These are phyloP conservation scores for Acomys russatus DNA, from an alignment of 2,797 vertebrate species.

Conservation along the genomic window DNA sequence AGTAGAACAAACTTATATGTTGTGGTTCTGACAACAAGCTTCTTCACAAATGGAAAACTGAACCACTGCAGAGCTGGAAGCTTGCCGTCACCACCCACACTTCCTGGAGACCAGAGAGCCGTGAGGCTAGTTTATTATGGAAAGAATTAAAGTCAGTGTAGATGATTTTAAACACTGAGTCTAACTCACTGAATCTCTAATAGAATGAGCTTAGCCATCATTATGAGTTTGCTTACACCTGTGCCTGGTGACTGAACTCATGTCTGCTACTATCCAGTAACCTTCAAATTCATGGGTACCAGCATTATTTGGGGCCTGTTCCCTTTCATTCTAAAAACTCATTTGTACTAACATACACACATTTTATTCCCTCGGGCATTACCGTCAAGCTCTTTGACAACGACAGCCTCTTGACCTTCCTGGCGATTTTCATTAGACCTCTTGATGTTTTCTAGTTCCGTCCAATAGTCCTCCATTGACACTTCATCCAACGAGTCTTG, in stretches of 20 bases:
- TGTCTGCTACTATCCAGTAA: not conserved
- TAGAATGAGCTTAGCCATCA: not conserved
- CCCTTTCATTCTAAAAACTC: not conserved
- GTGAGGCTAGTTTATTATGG: not conserved
- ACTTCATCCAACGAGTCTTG: constrained; percentile 98
- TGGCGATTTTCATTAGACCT: constrained; percentile 89
- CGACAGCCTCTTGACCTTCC: constrained; percentile 91
- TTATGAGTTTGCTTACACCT: constrained; percentile 1
- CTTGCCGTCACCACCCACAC: not conserved
- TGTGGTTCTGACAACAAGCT: not conserved
- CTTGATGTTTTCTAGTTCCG: constrained; percentile 95
- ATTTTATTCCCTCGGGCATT: constrained; percentile 74
- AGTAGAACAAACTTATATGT: not conserved
- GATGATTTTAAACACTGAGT: not conserved
- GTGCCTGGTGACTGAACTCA: not conserved
- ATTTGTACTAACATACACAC: not conserved
- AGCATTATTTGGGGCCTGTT: not conserved
- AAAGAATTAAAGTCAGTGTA: not conserved
- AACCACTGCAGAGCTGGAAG: not conserved
- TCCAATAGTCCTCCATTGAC: constrained; percentile 96
- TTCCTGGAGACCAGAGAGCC: not conserved
- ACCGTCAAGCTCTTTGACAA: constrained; percentile 96
- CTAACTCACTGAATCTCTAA: not conserved
- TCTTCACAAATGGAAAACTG: not conserved
- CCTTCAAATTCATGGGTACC: constrained; percentile 16